Evolutionary conservation across 2,888 invertebrate genomes (phyloP).

Genomic region (Sarcophaga rosellei): DNA sequence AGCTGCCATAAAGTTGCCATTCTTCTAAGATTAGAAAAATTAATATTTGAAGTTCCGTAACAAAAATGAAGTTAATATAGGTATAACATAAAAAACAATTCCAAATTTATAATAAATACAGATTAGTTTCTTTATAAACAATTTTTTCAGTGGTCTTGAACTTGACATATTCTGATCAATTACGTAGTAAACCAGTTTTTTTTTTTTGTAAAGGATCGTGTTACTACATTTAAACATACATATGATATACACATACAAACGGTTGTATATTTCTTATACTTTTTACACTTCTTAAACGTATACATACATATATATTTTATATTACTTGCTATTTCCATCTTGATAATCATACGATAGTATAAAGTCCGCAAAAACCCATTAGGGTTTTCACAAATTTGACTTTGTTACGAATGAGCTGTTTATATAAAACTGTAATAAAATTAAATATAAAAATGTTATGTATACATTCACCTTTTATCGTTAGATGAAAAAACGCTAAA

Average conservation of each 20-base stretch:
- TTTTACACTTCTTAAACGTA: background rate
- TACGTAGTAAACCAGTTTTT: too few species aligned
- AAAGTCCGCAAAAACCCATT: slow-evolving; percentile 6
- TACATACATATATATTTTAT: background rate
- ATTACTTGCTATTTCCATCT: slow-evolving; percentile 5
- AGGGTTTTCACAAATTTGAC: background rate
- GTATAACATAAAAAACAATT: too few species aligned
- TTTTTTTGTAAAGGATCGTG: too few species aligned
- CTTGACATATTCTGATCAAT: slow-evolving; percentile 11
- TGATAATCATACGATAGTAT: slow-evolving; percentile 14
- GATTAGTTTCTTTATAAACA: too few species aligned
- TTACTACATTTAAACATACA: too few species aligned
- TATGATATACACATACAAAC: too few species aligned
- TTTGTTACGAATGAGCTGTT: background rate
- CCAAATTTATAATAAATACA: too few species aligned
- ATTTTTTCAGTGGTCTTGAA: slow-evolving; percentile 1
- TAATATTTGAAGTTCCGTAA: too few species aligned
- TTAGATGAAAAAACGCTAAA: background rate
- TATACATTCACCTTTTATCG: background rate
- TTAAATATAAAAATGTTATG: background rate
- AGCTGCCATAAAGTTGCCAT: too few species aligned
- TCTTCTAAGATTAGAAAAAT: too few species aligned
- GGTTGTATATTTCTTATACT: too few species aligned
- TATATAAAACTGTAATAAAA: background rate
- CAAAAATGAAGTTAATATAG: too few species aligned